Conservation (phyloP, 2,797 vertebrate genomes). For the Eurystomus glaucurus region DNA sequence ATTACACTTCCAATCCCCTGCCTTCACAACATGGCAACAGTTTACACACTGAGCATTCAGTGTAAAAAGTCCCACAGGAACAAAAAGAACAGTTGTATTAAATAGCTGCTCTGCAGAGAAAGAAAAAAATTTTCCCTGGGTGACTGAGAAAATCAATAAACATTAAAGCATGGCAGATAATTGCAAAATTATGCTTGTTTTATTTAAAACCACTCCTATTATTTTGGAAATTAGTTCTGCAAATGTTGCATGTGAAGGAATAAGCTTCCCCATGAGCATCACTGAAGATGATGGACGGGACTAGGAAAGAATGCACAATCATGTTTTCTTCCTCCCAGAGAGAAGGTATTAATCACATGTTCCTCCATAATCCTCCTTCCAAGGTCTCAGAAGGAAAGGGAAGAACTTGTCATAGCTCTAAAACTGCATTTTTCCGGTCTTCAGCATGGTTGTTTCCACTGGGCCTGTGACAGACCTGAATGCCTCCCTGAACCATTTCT, state of each 20-base stretch:
- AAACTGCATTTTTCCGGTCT: not conserved
- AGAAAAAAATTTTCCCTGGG: not conserved
- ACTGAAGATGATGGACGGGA: constrained; percentile 26
- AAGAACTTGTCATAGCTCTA: constrained; percentile 14
- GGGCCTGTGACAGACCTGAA: not conserved
- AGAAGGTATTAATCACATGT: constrained; percentile 64
- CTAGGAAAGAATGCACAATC: constrained; percentile 48
- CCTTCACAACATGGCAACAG: not conserved
- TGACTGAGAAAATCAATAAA: constrained; percentile 55
- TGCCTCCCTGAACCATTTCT: not conserved
- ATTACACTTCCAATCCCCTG: not conserved
- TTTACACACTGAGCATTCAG: not conserved
- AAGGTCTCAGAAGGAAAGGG: constrained; percentile 12
- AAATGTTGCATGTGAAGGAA: constrained; percentile 46
- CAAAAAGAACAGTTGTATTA: not conserved
- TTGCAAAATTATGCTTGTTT: constrained; percentile 22
- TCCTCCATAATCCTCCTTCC: constrained; percentile 58
- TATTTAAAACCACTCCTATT: not conserved
- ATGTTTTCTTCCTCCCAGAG: constrained; percentile 57
- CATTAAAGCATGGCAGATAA: not conserved
- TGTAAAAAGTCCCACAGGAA: not conserved
- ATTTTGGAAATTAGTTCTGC: constrained; percentile 59
- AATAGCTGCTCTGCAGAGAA: not conserved
- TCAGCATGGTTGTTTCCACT: constrained; percentile 14
- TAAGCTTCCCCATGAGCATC: constrained; percentile 47